Percentiles rank a stretch among this genome's conserved stretches.
These are phyloP conservation scores for Tyto alba DNA, from an alignment of 2,113 vertebrate genomes.

Conservation along the genomic window DNA sequence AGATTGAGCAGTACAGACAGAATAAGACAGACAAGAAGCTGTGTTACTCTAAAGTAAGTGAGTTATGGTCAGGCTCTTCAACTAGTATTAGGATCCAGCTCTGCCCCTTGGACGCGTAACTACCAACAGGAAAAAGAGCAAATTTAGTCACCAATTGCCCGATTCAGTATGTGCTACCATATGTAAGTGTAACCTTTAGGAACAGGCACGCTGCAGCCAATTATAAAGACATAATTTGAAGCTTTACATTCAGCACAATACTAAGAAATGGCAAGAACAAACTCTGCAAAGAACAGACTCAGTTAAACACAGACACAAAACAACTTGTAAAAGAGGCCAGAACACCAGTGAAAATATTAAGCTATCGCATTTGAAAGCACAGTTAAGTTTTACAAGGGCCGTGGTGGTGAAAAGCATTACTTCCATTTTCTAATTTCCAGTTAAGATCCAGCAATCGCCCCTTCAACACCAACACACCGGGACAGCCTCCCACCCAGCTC, in stretches of 20 bases:
- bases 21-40: neutral
- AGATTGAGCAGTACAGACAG: neutral
- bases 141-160: neutral
- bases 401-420: neutral
- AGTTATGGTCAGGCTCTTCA: neutral
- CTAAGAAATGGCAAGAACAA: neutral
- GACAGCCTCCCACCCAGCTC: neutral
- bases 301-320: neutral
- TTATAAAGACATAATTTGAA: neutral
- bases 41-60: fast-evolving
- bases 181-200: too few species aligned
- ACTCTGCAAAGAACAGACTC: neutral
- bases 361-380: neutral
- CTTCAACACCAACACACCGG: neutral
- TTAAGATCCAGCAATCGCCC: neutral
- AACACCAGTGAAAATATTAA: neutral
- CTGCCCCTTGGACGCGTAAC: neutral
- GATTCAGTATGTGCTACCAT: neutral
- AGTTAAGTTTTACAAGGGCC: neutral
- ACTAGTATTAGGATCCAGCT: neutral
- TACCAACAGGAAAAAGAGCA: neutral
- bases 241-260: neutral
- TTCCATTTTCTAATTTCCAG: neutral
- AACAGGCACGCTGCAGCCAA: neutral
- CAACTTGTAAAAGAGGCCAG: neutral